A percentile compares a stretch with the other conserved stretches of the same genome.
Conservation (phyloP, 2,888 invertebrate genomes). For the Eupithecia inturbata region DNA sequence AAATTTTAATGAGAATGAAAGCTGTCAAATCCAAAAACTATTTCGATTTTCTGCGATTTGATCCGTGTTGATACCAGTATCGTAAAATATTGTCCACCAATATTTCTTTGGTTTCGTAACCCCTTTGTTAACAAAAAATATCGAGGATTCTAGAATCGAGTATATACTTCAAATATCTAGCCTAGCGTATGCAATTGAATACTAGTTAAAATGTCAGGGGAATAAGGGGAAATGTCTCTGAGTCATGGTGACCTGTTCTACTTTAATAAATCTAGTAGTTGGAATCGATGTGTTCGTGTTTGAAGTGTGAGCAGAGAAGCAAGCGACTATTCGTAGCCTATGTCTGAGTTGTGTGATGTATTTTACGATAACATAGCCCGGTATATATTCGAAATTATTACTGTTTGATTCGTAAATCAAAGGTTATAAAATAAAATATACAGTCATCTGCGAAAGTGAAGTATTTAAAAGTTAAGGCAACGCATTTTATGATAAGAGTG, state of each 20-base stretch:
- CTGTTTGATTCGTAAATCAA: neutral
- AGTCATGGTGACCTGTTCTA: slow-evolving; percentile 17
- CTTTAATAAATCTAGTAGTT: slow-evolving; percentile 22
- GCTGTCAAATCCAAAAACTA: neutral
- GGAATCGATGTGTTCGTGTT: slow-evolving; percentile 15
- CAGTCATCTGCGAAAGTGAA: no score
- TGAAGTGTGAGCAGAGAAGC: neutral
- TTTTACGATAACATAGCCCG: slow-evolving; percentile 14
- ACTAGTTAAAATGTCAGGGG: slow-evolving; percentile 10
- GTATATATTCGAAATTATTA: neutral
- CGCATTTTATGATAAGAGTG: no score
- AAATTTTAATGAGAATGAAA: neutral
- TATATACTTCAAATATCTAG: neutral
- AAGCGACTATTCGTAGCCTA: slow-evolving; percentile 5
- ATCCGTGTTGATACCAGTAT: neutral
- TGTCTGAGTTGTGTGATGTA: slow-evolving; percentile 9
- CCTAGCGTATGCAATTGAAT: neutral
- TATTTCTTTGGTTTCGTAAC: neutral
- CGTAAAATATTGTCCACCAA: neutral
- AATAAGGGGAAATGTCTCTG: slow-evolving; percentile 6
- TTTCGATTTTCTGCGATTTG: neutral
- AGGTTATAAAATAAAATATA: neutral
- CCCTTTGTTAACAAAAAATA: neutral
- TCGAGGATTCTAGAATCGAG: neutral
- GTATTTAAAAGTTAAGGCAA: no score